A percentile compares a stretch with the other conserved stretches of the same genome.
phyloP scores from a whole-genome alignment of 2,113 vertebrate species.

The Eira barbara region DNA sequence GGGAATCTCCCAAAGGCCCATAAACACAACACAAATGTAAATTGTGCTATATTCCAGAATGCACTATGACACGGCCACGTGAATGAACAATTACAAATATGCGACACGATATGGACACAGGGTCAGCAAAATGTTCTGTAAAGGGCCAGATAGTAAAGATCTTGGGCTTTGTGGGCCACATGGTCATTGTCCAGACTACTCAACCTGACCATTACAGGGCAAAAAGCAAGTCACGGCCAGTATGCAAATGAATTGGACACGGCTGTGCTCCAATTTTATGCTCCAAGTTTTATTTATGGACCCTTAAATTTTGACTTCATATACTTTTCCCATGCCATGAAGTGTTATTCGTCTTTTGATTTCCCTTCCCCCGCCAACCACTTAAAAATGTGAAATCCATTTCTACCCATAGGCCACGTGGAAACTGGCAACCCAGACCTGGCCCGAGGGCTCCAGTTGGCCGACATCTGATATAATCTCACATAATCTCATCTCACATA shows the following conservation, averaged over 20 bases:
- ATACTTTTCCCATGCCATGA: neutral
- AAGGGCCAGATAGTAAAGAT: neutral
- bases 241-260: accelerated
- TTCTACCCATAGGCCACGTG: neutral
- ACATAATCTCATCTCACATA: neutral
- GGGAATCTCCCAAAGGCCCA: neutral
- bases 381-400: neutral
- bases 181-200: neutral
- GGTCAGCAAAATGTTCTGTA: neutral
- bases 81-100: neutral
- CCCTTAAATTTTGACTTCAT: neutral
- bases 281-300: neutral
- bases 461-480: neutral
- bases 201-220: no score
- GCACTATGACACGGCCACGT: neutral
- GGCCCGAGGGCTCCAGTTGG: neutral
- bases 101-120: accelerated
- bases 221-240: neutral
- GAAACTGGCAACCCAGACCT: neutral
- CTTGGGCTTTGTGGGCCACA: neutral
- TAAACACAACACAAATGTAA: neutral
- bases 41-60: accelerated
- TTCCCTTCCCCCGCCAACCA: neutral
- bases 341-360: neutral
- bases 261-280: neutral